Evolutionary conservation across 2,113 vertebrate species (phyloP), one percentile per base, ranked within the genome.

Genomic region (Centrocercus urophasianus): DNA sequence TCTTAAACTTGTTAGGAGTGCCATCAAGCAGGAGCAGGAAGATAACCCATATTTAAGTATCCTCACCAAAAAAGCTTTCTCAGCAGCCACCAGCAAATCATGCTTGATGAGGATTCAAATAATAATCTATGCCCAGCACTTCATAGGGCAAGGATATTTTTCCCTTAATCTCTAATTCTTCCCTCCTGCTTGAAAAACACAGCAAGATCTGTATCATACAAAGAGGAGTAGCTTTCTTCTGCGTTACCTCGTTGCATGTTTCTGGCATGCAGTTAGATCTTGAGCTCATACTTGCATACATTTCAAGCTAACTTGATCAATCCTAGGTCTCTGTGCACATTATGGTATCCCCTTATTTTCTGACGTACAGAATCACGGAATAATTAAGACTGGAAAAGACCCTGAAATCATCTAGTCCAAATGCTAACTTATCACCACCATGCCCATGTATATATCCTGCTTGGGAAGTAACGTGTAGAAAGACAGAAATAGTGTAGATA

Each of bases 51-150:
- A 78, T 54, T 86, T 95, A 88, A 93, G 65, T 83, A 93, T 74
- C 61, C 72, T 74, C 85, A 86, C 57, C 11, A 83, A 90, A 93
- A 94, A 86, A 65, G 38, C 56, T 60, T 54, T 47, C 47, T 81
- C 82, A 93, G 89, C 61, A 95, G 69, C 79, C 72, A 86, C 43
- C 65, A 93, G 75, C 17, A 88, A 86, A 86, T 78, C 74, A 85
- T 91, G 12, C 30, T 86, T 65, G 40, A 75, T 2, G 43, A 56
- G 18, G 22, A 77, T 28, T 50, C 42, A 67, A 95, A 83, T 61
- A 71, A 85, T 91, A 93, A 69, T 54, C 80, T 36, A 47, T 0
- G 0, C 61, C 90, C 65, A 61, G 32, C 72, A 60, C 84, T 92
- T 80, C 61, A 75, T 43, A 86, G 42, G 45, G 36, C 48, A 72